These are phyloP conservation scores for Drosophila chauvacae DNA, from an alignment of 1,140 invertebrate species.

Conservation along the genomic window DNA sequence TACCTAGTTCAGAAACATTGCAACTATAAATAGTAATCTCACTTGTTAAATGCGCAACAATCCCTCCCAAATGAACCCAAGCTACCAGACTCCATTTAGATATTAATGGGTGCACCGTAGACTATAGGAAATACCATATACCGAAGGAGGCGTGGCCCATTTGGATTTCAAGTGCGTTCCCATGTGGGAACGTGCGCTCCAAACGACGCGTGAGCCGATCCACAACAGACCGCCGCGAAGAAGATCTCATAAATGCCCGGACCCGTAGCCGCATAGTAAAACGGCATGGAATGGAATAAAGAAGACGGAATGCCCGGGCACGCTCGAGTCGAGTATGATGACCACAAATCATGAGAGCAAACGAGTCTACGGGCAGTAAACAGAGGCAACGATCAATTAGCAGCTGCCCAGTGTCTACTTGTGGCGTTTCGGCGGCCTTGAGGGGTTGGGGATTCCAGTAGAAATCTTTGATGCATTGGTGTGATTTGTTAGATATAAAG, in stretches of 20 bases:
- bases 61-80: not conserved
- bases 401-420: conserved; percentile 46
- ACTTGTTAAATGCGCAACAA: not conserved
- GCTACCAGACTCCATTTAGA: not conserved
- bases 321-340: conserved; percentile 25
- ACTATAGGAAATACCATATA: conserved; percentile 15
- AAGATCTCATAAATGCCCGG: conserved; percentile 36
- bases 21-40: too few relatives aligned
- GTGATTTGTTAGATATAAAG: conserved; percentile 47
- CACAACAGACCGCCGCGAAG: conserved; percentile 48
- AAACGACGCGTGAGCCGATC: conserved; percentile 75
- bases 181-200: conserved; percentile 61
- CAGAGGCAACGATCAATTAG: conserved; percentile 62
- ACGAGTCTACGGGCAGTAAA: conserved; percentile 40
- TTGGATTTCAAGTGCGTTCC: conserved; percentile 72
- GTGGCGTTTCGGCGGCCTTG: conserved; percentile 47
- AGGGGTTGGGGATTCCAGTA: conserved; percentile 31
- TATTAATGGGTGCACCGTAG: not conserved
- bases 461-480: conserved; percentile 34
- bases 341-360: conserved; percentile 57
- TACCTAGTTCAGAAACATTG: not conserved
- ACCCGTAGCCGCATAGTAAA: conserved; percentile 23
- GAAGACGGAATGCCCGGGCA: conserved; percentile 32
- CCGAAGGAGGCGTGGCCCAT: conserved; percentile 48
- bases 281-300: conserved; percentile 28